These are phyloP conservation scores for Balearica regulorum DNA, from an alignment of 2,797 vertebrate species.

Conservation along the genomic window DNA sequence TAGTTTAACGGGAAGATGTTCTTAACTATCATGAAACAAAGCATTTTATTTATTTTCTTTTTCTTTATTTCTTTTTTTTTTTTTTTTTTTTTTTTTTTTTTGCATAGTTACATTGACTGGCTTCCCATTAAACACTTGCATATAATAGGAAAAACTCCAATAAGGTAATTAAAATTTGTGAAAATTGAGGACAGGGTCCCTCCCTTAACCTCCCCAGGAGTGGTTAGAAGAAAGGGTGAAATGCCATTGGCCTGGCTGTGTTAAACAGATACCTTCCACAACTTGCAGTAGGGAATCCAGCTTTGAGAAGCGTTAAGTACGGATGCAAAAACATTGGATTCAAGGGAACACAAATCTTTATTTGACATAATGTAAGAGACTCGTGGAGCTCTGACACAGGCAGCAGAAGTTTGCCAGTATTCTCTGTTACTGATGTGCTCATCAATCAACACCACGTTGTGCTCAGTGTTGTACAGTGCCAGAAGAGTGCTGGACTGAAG, in stretches of 20 bases:
- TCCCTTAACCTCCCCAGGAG: background rate
- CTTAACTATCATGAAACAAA: background rate
- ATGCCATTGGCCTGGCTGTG: accelerated
- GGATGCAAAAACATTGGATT: background rate
- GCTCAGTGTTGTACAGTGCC: background rate
- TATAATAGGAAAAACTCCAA: background rate
- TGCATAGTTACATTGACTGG: background rate
- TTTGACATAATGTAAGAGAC: background rate
- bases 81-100: background rate
- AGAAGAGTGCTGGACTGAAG: background rate
- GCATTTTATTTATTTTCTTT: too few species aligned
- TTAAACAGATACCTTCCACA: background rate
- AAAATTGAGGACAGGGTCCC: background rate
- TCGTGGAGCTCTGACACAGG: background rate
- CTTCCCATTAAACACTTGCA: background rate
- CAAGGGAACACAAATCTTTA: background rate
- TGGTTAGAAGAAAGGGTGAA: background rate
- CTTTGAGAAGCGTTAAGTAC: background rate
- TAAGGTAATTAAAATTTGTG: background rate
- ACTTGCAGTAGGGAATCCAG: background rate
- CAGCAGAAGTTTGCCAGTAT: background rate
- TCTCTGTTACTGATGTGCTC: background rate
- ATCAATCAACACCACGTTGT: background rate
- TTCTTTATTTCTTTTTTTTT: background rate
- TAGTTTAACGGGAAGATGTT: background rate